Evolutionary conservation across 2,888 invertebrate genomes (phyloP), one percentile per base, ranked within the genome.

Genomic region (Raillietiella orientalis): DNA sequence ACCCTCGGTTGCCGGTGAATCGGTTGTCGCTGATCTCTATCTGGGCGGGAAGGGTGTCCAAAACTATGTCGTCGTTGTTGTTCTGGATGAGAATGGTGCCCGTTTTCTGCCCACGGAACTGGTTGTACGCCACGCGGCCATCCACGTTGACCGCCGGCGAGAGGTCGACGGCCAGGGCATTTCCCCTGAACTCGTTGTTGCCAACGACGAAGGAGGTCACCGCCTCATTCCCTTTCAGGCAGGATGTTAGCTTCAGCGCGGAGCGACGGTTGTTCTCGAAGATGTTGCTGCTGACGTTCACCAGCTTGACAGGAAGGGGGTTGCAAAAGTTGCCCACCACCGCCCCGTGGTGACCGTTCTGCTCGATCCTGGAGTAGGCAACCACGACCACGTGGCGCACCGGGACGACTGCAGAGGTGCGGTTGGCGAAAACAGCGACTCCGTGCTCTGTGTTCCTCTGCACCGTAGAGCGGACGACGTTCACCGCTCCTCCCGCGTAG

Each of bases 291-390:
- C 75, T 79, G n/a, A 87, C 58, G 44, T 90, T 90, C 2, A 87
- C 63, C 50, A 37, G 62, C n/a, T n/a, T n/a, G n/a, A n/a, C n/a
- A 26, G 46, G 37, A n/a, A 19, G n/a, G 35, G 47, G 57, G 4
- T 66, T 65, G 39, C 90, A 90, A 40, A 66, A 84, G 45, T 96
- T 96, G 3, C 90, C 87, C 34, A 90, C 66, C 26, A 82, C 49
- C 22, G 93, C 58, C 1, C 84, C 90, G 16, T 67, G 60, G 40
- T 82, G 75, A 5, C 69, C 50, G 45, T 96, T 96, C 33, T 66
- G 64, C 34, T 66, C 62, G 38, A 96, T 63, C 41, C 67, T 63
- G 0, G 75, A 74, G 44, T 77, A 72, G 39, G 79, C 70, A 9
- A 87, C 55, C 0, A 67, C 64, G 1, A 70, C 72, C 0, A 75